Evolutionary conservation across 92 coral and sea anemone species (phyloP), one percentile per base, ranked within the genome.

Genomic region (Umimayanthus chanpuru): DNA sequence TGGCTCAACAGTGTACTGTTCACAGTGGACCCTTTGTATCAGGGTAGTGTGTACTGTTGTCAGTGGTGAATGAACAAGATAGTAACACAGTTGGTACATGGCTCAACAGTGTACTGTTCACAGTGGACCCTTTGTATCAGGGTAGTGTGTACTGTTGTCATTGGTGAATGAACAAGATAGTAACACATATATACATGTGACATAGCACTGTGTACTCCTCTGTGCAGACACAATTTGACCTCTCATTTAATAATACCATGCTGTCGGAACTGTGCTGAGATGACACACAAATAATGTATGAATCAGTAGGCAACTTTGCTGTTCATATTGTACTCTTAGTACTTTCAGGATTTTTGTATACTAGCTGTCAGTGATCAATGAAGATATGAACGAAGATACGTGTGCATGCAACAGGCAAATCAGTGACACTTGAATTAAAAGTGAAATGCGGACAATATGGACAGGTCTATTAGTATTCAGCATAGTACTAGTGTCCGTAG

Each of bases 1-100:
- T 14, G 20, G 28, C 12, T 72, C 36, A 72, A 8, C 26, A 32
- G 77, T 73, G 15, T 11, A 6, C 76, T 72, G 28, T 30, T 72
- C 76, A 25, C 76, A 72, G 40, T 72, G 43, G 29, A 72, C 76
- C 40, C 41, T 72, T 26, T 14, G 76, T 29, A 72, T 29, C 76
- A 1, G 16, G 40, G 76, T 20, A 26, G 14, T 29, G 40, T 25
- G 6, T 72, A 32, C 38, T 72, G 76, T 72, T 72, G 76, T 72
- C 38, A 26, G 76, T 32, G 76, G 39, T 72, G 38, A n/a, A 26
- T 72, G 76, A 72, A 72, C 76, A 72, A 72, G 76, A 20, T 74
- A 61, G 1, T 55, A 2, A 30, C 65, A 78, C 8, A 3, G 18
- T 28, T 72, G 43, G 28, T 4, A 72, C 5, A 20, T 14, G 20